Evolutionary conservation across 2,797 vertebrate genomes (phyloP).

Genomic region (Micrastur ruficollis): DNA sequence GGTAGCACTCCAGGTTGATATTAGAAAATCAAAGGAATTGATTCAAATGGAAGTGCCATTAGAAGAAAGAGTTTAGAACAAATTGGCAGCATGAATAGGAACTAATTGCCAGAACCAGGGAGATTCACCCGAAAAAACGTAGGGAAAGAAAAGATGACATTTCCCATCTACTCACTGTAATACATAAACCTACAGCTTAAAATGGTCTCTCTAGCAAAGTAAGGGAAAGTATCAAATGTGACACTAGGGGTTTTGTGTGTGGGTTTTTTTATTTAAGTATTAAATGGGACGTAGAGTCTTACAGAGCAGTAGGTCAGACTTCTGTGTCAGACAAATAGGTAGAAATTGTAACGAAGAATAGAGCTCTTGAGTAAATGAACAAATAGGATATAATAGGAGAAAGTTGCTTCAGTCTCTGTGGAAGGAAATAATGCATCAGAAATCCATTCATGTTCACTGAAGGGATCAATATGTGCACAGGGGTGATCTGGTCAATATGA

Average conservation of each 20-base stretch:
- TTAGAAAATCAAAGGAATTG: slow-evolving; percentile 24
- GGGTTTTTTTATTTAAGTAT: background rate
- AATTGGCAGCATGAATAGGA: background rate
- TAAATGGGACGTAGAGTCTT: background rate
- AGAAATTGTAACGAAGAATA: background rate
- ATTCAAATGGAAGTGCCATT: background rate
- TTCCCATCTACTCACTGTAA: background rate
- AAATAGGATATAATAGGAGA: background rate
- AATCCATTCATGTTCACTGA: background rate
- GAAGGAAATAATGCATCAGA: background rate
- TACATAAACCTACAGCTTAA: background rate
- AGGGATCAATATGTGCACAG: background rate
- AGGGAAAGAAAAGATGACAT: background rate
- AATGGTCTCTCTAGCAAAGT: background rate
- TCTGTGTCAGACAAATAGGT: background rate
- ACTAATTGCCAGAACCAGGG: slow-evolving; percentile 20
- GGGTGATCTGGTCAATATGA: background rate
- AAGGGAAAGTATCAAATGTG: background rate
- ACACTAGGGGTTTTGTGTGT: background rate
- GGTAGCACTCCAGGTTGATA: background rate
- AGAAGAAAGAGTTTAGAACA: background rate
- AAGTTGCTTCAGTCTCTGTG: background rate
- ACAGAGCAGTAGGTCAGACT: background rate
- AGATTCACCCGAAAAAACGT: background rate
- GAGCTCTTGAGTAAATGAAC: background rate